phyloP scores from a whole-genome alignment of 2,888 invertebrate species.

The Watsonalla binaria region DNA sequence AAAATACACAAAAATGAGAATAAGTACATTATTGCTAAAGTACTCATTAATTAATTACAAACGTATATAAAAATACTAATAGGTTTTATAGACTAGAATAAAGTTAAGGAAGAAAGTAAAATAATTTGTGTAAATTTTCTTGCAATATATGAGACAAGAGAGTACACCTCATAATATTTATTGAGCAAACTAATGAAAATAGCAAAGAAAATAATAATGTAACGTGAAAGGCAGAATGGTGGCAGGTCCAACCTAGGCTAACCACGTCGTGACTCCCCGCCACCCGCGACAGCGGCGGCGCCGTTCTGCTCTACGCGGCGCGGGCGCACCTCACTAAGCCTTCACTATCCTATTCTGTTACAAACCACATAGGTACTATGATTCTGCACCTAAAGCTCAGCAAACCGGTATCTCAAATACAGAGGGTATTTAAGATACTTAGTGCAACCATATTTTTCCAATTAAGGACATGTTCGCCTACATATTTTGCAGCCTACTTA shows the following conservation, averaged over 20 bases:
- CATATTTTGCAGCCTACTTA: too few species aligned
- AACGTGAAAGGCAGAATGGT: conserved; percentile 47
- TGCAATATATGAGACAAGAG: too few species aligned
- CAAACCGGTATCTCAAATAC: conserved; percentile 29
- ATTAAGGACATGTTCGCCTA: too few species aligned
- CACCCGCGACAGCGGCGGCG: conserved; percentile 21
- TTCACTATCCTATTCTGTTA: conserved; percentile 54
- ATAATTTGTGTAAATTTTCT: too few species aligned
- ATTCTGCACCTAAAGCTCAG: conserved; percentile 45
- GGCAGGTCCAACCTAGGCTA: conserved; percentile 60
- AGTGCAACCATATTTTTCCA: too few species aligned
- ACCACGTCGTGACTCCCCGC: conserved; percentile 64
- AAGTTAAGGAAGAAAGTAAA: too few species aligned
- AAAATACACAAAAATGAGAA: too few species aligned
- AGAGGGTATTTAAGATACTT: too few species aligned
- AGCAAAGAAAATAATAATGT: conserved; percentile 20
- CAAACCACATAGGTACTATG: conserved; percentile 19
- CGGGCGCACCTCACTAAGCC: conserved; percentile 50
- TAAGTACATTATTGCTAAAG: too few species aligned
- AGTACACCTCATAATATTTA: not conserved
- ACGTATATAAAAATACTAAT: too few species aligned
- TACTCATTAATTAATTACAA: too few species aligned
- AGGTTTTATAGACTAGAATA: too few species aligned
- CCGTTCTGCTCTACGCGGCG: conserved; percentile 18
- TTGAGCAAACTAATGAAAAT: conserved; percentile 8